phyloP scores from a whole-genome alignment of 2,113 vertebrate genomes.

The Osmerus eperlanus region DNA sequence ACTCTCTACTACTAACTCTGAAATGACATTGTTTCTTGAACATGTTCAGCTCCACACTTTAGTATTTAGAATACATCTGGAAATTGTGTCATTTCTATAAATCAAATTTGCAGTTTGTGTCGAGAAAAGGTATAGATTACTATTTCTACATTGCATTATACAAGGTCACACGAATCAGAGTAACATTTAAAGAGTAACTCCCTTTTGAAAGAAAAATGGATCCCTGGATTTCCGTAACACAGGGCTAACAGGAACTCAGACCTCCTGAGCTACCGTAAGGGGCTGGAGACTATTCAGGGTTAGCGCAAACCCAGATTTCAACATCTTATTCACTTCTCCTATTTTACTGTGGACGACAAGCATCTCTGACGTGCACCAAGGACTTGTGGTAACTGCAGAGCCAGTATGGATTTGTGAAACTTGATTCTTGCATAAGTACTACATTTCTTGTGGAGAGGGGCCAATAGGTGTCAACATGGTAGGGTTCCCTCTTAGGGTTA shows the following conservation, averaged over 20 bases:
- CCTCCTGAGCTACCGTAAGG: slow-evolving; percentile 62
- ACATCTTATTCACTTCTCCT: slow-evolving; percentile 69
- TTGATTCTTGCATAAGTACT: slow-evolving; percentile 48
- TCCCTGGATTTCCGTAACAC: slow-evolving; percentile 50
- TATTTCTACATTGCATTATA: no score
- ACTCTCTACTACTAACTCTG: slow-evolving; percentile 1
- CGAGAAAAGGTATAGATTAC: no score
- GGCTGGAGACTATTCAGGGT: slow-evolving; percentile 52
- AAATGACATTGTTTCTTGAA: not conserved
- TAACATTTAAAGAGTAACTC: slow-evolving; percentile 21
- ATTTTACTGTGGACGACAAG: slow-evolving; percentile 59
- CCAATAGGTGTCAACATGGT: no score
- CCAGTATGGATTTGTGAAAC: slow-evolving; percentile 42
- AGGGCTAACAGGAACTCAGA: slow-evolving; percentile 59
- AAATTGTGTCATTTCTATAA: no score
- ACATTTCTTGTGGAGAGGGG: no score
- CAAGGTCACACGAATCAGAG: not conserved
- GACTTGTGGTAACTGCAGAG: slow-evolving; percentile 65
- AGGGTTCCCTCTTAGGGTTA: no score
- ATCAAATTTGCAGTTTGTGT: no score
- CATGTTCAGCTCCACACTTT: not conserved
- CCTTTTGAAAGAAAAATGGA: slow-evolving; percentile 42
- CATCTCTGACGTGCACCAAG: slow-evolving; percentile 57
- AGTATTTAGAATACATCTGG: no score
- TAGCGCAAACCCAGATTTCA: slow-evolving; percentile 65